These are phyloP conservation scores for crab-eating macaque (Macaca fascicularis) DNA, from an alignment of 2,113 vertebrate species.

Conservation along the genomic window T2T-MFA8v1.1 NC_088390.1:68375501-68376000, in stretches of 20 bases:
- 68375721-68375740: not conserved
- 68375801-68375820: not conserved
- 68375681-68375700: not conserved
- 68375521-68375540: not conserved
- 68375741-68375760: not conserved
- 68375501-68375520: not conserved
- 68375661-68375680: not conserved
- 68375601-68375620: not conserved
- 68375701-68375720: not conserved
- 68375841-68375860: not conserved
- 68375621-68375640: not conserved
- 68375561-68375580: conserved; percentile 1
- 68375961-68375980: not conserved
- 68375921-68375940: not conserved
- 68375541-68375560: not conserved
- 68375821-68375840: not conserved
- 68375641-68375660: not conserved
- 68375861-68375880: not conserved
- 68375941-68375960: not conserved
- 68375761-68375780: not conserved
- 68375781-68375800: not conserved
- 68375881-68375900: not conserved
- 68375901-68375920: not conserved
- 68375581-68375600: not conserved
- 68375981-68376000: no score